Percentiles rank a stretch among this genome's conserved stretches.
Evolutionary conservation across 1,140 invertebrate genomes (phyloP).

Genomic region (Halesus radiatus): DNA sequence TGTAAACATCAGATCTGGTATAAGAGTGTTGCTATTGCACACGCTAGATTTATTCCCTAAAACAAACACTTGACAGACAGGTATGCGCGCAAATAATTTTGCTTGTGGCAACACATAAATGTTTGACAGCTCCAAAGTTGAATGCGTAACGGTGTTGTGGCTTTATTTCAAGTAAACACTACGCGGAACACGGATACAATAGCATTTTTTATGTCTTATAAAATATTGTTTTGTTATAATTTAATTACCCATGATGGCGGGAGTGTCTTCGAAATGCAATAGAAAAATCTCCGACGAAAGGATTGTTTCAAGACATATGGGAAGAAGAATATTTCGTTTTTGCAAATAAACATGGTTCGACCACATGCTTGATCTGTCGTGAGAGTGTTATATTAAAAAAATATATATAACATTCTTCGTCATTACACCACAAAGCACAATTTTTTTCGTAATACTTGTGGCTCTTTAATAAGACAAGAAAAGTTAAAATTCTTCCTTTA

Average conservation of each 20-base stretch:
- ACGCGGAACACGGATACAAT: no score
- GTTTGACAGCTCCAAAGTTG: slow-evolving; percentile 35
- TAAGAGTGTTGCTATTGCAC: slow-evolving; percentile 30
- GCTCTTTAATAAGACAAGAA: slow-evolving; percentile 53
- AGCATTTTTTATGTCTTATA: no score
- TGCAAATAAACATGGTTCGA: slow-evolving; percentile 48
- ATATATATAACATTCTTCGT: slow-evolving; percentile 46
- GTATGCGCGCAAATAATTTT: slow-evolving; percentile 23
- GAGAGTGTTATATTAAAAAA: slow-evolving; percentile 49
- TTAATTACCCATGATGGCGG: no score
- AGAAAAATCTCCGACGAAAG: slow-evolving; percentile 8
- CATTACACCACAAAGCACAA: slow-evolving; percentile 42
- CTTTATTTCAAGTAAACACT: slow-evolving; percentile 14
- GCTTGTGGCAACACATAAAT: slow-evolving; percentile 29
- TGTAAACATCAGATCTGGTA: slow-evolving; percentile 27
- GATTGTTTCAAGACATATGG: slow-evolving; percentile 42
- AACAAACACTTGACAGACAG: slow-evolving; percentile 26
- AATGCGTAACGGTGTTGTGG: slow-evolving; percentile 24
- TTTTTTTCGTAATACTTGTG: slow-evolving; percentile 43
- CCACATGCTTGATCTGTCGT: slow-evolving; percentile 49
- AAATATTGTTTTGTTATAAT: no score
- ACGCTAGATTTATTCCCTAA: slow-evolving; percentile 33
- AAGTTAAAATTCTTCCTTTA: slow-evolving; percentile 55
- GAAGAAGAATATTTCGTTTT: slow-evolving; percentile 48
- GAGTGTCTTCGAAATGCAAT: slow-evolving; percentile 14